These are phyloP conservation scores for Drosophila infuscata DNA, from an alignment of 2,888 invertebrate species.

Conservation along the genomic window DNA sequence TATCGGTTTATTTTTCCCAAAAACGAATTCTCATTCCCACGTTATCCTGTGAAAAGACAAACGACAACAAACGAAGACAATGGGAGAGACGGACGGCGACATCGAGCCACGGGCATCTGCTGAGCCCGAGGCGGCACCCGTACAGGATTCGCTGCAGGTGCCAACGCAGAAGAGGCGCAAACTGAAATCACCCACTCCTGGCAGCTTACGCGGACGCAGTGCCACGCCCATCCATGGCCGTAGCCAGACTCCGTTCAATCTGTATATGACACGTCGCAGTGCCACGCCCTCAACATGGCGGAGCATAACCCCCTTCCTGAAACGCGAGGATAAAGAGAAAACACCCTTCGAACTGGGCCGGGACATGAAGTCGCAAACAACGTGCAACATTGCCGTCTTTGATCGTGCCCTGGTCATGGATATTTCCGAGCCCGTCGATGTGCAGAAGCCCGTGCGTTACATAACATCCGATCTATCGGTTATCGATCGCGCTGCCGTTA, in stretches of 20 bases:
- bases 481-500: slow-evolving; percentile 85
- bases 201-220: slow-evolving; percentile 84
- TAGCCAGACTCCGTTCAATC: slow-evolving; percentile 83
- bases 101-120: slow-evolving; percentile 80
- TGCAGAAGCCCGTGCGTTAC: slow-evolving; percentile 84
- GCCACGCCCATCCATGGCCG: slow-evolving; percentile 85
- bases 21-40: slow-evolving; percentile 62
- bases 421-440: slow-evolving; percentile 83
- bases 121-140: slow-evolving; percentile 82
- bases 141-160: slow-evolving; percentile 82
- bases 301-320: slow-evolving; percentile 85
- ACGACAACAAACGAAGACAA: slow-evolving; percentile 64
- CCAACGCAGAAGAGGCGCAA: slow-evolving; percentile 83
- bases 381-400: slow-evolving; percentile 84
- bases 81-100: slow-evolving; percentile 85
- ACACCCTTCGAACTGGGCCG: slow-evolving; percentile 85
- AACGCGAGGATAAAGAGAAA: slow-evolving; percentile 85
- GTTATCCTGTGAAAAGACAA: slow-evolving; percentile 74
- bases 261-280: slow-evolving; percentile 84
- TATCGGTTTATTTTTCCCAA: slow-evolving; percentile 65
- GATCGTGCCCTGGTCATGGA: slow-evolving; percentile 85
- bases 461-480: slow-evolving; percentile 85
- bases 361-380: slow-evolving; percentile 82
- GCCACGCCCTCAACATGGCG: slow-evolving; percentile 85
- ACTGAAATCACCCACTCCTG: slow-evolving; percentile 84